Base-by-base conservation (phyloP, 2,888 invertebrate genomes). In the Plagiodera versicolora region DNA sequence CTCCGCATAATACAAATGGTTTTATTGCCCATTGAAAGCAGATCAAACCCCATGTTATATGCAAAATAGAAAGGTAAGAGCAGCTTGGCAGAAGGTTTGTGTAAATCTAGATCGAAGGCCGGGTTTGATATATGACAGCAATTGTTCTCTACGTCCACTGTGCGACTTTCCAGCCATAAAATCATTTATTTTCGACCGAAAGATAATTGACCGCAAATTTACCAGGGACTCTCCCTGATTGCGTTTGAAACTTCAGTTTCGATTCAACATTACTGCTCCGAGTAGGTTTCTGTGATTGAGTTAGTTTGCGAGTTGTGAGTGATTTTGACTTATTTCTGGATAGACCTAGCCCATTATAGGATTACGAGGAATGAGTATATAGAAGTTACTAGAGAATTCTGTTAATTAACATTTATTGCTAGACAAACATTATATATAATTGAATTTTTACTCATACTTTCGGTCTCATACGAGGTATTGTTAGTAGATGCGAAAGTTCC, bases 181-280 rank as follows among this genome's bases (percentile, higher is more conserved):
- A 73, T 75, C 78, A 79, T 80, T 79, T 79, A 76, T 77, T 78
- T 75, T 77, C 75, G 77, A 75, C 75, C 77, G 74, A 75, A 76
- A 80, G 78, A 79, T 79, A 80, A 80, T 80, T 77, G 79, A 77
- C 77, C 77, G 74, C 79, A 80, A 79, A 79, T 79, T 79, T 78
- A 75, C 76, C 74, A 70, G 77, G 78, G 77, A 78, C 74, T 78
- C 75, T n/a, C n/a, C 70, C 76, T 76, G 77, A 76, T 77, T 75
- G 72, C 68, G 72, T 70, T 74, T 69, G 70, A 65, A 65, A 74
- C 70, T 74, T 74, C 73, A 73, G 73, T 73, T 72, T 70, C 70
- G 67, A 73, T 74, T 75, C 74, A 73, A 69, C 74, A 70, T 70
- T 68, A 59, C 63, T 56, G 50, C 50, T 56, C 50, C 55, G 63